These are phyloP conservation scores for Ciconia maguari DNA, from an alignment of 2,113 vertebrate species.

Conservation along the genomic window DNA sequence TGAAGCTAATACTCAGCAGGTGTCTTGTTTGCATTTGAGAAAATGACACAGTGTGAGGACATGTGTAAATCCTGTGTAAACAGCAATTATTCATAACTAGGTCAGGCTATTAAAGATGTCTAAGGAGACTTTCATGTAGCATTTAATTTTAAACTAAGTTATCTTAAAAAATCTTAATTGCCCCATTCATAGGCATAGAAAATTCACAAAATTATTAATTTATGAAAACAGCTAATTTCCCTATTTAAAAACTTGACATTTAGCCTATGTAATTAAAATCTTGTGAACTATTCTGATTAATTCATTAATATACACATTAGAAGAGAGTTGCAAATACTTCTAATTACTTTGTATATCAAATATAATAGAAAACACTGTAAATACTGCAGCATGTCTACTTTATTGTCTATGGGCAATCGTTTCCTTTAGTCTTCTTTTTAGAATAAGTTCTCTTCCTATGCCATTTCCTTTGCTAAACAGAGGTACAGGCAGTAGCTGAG, in stretches of 20 bases:
- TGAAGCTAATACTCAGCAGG: constrained; percentile 13
- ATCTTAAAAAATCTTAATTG: not conserved
- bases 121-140: not conserved
- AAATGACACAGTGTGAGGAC: not conserved
- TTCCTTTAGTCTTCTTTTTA: not conserved
- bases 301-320: not conserved
- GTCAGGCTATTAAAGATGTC: not conserved
- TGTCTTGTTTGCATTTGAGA: constrained; percentile 19
- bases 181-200: not conserved
- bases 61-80: constrained; percentile 10
- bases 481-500: not conserved
- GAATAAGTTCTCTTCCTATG: not conserved
- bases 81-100: constrained; percentile 13
- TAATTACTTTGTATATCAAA: not conserved
- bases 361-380: not conserved
- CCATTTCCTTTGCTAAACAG: not conserved
- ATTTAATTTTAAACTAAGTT: not conserved
- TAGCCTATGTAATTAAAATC: not conserved
- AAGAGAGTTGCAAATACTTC: not conserved
- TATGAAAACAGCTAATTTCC: not conserved
- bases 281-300: not conserved
- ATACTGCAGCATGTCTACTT: not conserved
- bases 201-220: not conserved
- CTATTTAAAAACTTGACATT: not conserved
- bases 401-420: not conserved